phyloP scores from a whole-genome alignment of 2,113 vertebrate species.

The Hippolais icterina region DNA sequence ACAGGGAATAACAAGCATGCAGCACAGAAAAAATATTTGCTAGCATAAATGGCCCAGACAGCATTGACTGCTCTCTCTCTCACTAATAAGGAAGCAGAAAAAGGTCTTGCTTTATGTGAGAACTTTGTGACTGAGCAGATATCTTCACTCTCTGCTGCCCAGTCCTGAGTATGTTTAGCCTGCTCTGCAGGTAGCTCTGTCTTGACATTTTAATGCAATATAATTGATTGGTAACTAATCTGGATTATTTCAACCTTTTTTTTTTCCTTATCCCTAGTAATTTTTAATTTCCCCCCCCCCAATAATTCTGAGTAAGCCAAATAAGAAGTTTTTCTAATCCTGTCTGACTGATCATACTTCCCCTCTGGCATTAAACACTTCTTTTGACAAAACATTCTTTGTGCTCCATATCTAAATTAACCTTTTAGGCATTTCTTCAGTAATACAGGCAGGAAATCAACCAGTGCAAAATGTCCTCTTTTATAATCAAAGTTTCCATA shows the following conservation, averaged over 20 bases:
- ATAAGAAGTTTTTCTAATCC: neutral
- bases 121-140: neutral
- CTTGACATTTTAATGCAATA: neutral
- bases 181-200: neutral
- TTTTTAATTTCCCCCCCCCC: neutral
- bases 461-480: neutral
- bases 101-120: neutral
- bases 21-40: neutral
- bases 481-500: neutral
- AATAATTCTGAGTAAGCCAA: neutral
- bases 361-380: neutral
- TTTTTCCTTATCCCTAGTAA: neutral
- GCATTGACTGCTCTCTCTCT: neutral
- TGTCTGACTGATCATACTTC: neutral
- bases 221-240: neutral
- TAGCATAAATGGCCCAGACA: neutral
- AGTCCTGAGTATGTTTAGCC: neutral
- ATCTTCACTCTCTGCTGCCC: neutral
- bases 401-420: neutral
- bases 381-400: neutral
- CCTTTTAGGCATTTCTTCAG: neutral
- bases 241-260: neutral
- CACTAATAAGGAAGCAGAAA: neutral
- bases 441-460: neutral
- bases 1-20: neutral